Base-by-base conservation (phyloP, 2,888 invertebrate species). In the Lepetodrilus schrolli region DNA sequence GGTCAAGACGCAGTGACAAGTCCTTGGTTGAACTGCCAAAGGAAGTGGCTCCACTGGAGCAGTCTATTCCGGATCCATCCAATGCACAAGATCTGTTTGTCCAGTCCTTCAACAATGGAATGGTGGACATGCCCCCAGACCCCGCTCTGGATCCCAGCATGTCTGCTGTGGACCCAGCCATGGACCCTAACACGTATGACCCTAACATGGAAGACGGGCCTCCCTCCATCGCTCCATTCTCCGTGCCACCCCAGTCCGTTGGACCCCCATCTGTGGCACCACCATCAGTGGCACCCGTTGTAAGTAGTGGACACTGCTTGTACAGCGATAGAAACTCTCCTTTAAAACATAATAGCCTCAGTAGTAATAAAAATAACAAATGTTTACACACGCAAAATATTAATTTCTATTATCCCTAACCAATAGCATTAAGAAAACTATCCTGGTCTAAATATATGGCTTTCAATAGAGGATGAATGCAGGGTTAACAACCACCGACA, bases 211-310 rank as follows among this genome's bases (percentile, higher is more conserved):
- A 87, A 37, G 85, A 86, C 43, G 86, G 84, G 17, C 87, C 87
- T 0, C 84, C 86, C 2, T 87, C 87, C 5, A 85, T 87, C 30
- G 86, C 86, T 26, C 87, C 87, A 4, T 86, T 87, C 76, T 87
- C 86, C 43, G 85, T 86, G 0, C 80, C 83, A 5, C 86, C 86
- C 10, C 79, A 83, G 2, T 83, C 83, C 47, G 84, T 83, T 20
- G 83, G 80, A 5, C 84, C 84, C 2, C 79, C 80, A 4, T 87
- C 86, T 34, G 86, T 87, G 17, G 83, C 82, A 8, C 85, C 87
- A 8, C 80, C 83, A 4, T 84, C 85, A 26, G 84, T 85, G 17
- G 83, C 84, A 17, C 84, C 80, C 50, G 83, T 84, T n/a, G n/a
- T n/a, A n/a, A n/a, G n/a, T n/a, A n/a, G n/a, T n/a, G n/a, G n/a